phyloP scores from a whole-genome alignment of 2,113 vertebrate genomes.

The Trogon melanurus region DNA sequence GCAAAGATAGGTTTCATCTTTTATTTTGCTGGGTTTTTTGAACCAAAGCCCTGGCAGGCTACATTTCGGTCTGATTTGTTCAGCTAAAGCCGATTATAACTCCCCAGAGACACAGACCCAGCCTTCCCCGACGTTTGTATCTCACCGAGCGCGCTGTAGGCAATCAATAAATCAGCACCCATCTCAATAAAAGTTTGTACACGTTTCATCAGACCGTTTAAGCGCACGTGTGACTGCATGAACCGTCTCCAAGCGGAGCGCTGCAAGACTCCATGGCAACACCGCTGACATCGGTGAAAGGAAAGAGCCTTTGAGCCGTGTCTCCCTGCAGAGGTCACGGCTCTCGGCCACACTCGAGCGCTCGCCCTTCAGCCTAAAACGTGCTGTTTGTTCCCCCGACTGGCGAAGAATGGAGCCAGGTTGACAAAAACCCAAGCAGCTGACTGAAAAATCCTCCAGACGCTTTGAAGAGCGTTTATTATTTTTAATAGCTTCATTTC shows the following conservation, averaged over 20 bases:
- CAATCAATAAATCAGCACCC: conserved; percentile 14
- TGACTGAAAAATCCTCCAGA: background rate
- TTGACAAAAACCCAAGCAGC: too few relatives aligned
- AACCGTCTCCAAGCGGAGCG: background rate
- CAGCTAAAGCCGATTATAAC: background rate
- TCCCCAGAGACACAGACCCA: background rate
- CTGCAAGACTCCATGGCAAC: conserved; percentile 12
- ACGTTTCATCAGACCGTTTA: conserved; percentile 31
- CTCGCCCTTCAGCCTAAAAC: background rate
- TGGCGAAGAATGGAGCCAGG: background rate
- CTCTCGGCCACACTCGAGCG: background rate
- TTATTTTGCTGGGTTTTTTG: background rate
- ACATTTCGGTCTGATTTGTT: background rate
- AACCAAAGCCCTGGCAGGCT: background rate
- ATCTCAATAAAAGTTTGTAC: background rate
- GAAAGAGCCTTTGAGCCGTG: background rate
- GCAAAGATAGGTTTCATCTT: background rate
- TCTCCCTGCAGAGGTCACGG: background rate
- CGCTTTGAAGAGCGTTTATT: background rate
- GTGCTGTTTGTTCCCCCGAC: background rate
- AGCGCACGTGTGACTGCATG: background rate
- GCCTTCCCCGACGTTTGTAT: background rate
- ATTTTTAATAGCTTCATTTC: background rate
- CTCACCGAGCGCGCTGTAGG: background rate
- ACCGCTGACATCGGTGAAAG: background rate